A percentile compares a stretch with the other conserved stretches of the same genome.
phyloP scores from a whole-genome alignment of 2,888 invertebrate genomes.

The Acanthococcus lagerstroemiae region DNA sequence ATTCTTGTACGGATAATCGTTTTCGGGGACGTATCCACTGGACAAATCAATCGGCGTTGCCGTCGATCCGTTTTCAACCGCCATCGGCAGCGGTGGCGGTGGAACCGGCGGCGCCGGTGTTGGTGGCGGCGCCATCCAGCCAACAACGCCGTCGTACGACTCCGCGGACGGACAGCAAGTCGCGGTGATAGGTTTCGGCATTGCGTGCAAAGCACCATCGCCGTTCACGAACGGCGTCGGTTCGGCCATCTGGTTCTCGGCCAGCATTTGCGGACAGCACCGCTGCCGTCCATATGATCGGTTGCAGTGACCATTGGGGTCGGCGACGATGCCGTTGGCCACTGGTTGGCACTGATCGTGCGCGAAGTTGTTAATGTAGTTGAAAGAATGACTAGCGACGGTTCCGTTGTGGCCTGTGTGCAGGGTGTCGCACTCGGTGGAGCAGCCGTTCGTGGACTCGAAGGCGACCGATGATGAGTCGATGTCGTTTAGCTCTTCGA shows the following conservation, averaged over 20 bases:
- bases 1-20: conserved; percentile 9
- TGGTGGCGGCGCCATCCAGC: background rate
- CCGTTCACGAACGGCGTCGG: too few species aligned
- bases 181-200: background rate
- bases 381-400: conserved; percentile 22
- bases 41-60: background rate
- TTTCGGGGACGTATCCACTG: conserved; percentile 1
- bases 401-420: conserved; percentile 6
- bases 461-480: background rate
- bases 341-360: background rate
- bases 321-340: background rate
- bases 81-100: background rate
- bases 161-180: background rate
- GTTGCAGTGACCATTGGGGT: background rate
- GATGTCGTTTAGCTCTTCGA: conserved; percentile 10
- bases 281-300: background rate
- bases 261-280: background rate
- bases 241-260: background rate
- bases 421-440: background rate
- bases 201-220: background rate
- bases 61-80: background rate
- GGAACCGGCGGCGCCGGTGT: background rate
- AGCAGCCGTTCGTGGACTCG: background rate
- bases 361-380: conserved; percentile 11
- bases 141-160: background rate